Conservation (phyloP, 2,888 invertebrate genomes). For the Agrotis puta region DNA sequence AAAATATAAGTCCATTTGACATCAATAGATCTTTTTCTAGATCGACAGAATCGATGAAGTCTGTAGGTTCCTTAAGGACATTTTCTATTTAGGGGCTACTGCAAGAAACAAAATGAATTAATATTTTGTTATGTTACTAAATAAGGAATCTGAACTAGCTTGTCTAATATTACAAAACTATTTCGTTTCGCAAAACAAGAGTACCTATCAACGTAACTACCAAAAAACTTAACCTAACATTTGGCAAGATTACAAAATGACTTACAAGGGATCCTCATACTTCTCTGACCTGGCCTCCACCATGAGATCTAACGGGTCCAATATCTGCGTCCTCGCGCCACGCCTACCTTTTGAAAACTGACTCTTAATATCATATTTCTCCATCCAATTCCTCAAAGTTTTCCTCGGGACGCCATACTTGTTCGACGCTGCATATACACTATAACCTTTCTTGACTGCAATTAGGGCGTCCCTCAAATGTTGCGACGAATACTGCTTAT, state of each 20-base stretch:
- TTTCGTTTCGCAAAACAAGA: constrained; percentile 24
- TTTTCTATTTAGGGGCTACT: not conserved
- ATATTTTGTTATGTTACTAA: not conserved
- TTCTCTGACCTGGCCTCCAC: constrained; percentile 79
- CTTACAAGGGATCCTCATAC: constrained; percentile 72
- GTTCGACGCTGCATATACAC: constrained; percentile 90
- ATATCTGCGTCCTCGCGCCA: constrained; percentile 81
- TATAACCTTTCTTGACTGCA: constrained; percentile 89
- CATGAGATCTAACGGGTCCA: constrained; percentile 85
- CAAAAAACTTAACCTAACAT: constrained; percentile 34
- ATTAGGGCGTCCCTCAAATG: constrained; percentile 88
- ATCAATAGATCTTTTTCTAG: not conserved
- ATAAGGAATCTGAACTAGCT: no score
- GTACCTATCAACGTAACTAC: constrained; percentile 15
- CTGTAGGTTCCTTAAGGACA: not conserved
- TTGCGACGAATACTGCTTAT: constrained; percentile 89
- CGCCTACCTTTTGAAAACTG: constrained; percentile 89
- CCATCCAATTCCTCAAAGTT: constrained; percentile 91
- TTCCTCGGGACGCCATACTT: constrained; percentile 90
- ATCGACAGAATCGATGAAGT: constrained; percentile 17
- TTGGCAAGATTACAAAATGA: constrained; percentile 53
- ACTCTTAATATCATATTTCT: constrained; percentile 90
- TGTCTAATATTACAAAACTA: no score
- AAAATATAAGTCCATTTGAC: not conserved
- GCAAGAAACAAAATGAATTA: no score